These are phyloP conservation scores for Diorhabda elongata DNA, from an alignment of 1,140 invertebrate genomes.

Conservation along the genomic window DNA sequence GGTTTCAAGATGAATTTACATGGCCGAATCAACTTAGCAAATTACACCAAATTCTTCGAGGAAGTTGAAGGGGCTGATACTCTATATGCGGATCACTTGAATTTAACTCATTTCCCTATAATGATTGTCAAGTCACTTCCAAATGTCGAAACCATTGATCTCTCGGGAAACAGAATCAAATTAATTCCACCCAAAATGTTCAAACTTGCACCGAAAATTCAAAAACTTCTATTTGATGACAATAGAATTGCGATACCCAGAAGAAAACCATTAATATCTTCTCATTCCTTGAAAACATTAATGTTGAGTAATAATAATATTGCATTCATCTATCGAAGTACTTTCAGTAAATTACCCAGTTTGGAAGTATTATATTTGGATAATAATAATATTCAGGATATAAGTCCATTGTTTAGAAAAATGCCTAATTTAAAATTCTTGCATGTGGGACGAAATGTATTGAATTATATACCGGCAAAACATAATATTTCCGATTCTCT, in stretches of 20 bases:
- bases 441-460: constrained; percentile 36
- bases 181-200: constrained; percentile 27
- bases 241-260: constrained; percentile 32
- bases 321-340: constrained; percentile 22
- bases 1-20: constrained; percentile 14
- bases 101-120: constrained; percentile 29
- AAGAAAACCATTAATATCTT: constrained; percentile 30
- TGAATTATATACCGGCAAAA: constrained; percentile 31
- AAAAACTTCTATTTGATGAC: constrained; percentile 31
- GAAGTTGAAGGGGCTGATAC: constrained; percentile 28
- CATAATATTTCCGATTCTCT: constrained; percentile 22
- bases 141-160: constrained; percentile 34
- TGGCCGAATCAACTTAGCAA: constrained; percentile 15
- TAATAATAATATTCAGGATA: constrained; percentile 31
- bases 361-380: constrained; percentile 39
- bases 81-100: constrained; percentile 38
- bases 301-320: constrained; percentile 37
- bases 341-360: constrained; percentile 32
- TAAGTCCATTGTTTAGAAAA: constrained; percentile 31
- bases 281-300: constrained; percentile 29
- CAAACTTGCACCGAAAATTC: constrained; percentile 25
- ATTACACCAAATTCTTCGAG: constrained; percentile 22
- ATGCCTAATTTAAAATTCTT: constrained; percentile 34
- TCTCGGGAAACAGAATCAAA: constrained; percentile 33
- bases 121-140: constrained; percentile 25